Conservation (phyloP, 1,140 invertebrate species). For the Varroa destructor region DNA sequence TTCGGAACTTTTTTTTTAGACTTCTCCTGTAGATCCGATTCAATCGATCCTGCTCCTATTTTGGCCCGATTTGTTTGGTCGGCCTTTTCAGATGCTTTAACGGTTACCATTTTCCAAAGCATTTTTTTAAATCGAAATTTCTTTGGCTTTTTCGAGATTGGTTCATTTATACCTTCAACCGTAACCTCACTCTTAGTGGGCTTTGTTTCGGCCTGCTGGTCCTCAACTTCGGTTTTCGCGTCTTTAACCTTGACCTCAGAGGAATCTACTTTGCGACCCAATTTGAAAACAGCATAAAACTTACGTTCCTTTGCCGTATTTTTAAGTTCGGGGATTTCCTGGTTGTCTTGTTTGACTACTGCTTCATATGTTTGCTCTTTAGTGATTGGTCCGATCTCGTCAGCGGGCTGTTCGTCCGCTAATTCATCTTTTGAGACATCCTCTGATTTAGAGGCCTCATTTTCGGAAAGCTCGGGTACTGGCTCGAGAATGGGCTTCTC, state of each 20-base stretch:
- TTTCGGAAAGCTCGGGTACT: not conserved
- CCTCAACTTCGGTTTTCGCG: not conserved
- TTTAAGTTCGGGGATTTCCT: not conserved
- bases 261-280: slow-evolving; percentile 9
- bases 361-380: not conserved
- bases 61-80: not conserved
- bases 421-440: not conserved
- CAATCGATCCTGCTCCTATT: not conserved
- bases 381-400: not conserved
- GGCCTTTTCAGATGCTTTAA: not conserved
- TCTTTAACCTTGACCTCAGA: not conserved
- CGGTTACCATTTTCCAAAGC: too few relatives aligned
- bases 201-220: too few relatives aligned
- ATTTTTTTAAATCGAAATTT: too few relatives aligned
- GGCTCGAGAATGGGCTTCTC: not conserved
- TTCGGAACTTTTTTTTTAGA: too few relatives aligned
- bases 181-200: too few relatives aligned
- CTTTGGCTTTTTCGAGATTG: too few relatives aligned
- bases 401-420: not conserved
- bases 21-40: too few relatives aligned
- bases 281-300: slow-evolving; percentile 16
- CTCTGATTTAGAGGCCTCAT: not conserved
- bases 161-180: too few relatives aligned
- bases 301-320: not conserved
- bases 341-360: not conserved